A percentile compares a stretch with the other conserved stretches of the same genome.
phyloP scores from a whole-genome alignment of 1,140 invertebrate genomes.

The Triops longicaudatus region DNA sequence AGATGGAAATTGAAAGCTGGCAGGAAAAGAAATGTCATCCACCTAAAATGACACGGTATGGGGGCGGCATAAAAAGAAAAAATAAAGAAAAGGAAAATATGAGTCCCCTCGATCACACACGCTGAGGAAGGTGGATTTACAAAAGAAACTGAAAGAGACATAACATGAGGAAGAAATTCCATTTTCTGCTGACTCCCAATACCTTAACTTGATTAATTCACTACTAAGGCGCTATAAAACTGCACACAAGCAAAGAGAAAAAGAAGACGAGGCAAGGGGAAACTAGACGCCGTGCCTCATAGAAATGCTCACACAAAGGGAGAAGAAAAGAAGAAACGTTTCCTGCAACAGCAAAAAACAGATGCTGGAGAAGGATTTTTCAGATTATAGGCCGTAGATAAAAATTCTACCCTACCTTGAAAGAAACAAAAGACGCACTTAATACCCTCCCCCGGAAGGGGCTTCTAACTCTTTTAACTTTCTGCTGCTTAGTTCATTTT shows the following conservation, averaged over 20 bases:
- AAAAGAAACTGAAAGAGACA: not conserved
- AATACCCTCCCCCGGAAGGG: not conserved
- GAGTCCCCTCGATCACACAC: not conserved
- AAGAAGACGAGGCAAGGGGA: not conserved
- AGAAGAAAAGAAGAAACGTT: no score
- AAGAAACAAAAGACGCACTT: not conserved
- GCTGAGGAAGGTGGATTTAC: not conserved
- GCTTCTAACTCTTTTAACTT: not conserved
- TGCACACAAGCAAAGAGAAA: not conserved
- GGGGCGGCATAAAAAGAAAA: slow-evolving; percentile 14
- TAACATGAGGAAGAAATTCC: not conserved
- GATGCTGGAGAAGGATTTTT: not conserved
- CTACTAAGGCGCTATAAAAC: not conserved
- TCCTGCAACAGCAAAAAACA: not conserved
- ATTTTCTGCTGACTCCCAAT: slow-evolving; percentile 5
- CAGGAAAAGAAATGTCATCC: slow-evolving; percentile 46
- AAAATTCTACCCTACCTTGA: not conserved
- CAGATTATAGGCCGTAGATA: slow-evolving; percentile 6
- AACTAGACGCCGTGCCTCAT: not conserved
- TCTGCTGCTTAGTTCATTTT: not conserved
- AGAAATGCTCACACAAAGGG: not conserved
- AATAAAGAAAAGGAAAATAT: slow-evolving; percentile 4
- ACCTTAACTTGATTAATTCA: slow-evolving; percentile 15
- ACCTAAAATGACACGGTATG: slow-evolving; percentile 34
- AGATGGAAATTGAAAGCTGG: slow-evolving; percentile 46